phyloP scores from a whole-genome alignment of 2,888 invertebrate genomes.

The Nomada hirtipes region DNA sequence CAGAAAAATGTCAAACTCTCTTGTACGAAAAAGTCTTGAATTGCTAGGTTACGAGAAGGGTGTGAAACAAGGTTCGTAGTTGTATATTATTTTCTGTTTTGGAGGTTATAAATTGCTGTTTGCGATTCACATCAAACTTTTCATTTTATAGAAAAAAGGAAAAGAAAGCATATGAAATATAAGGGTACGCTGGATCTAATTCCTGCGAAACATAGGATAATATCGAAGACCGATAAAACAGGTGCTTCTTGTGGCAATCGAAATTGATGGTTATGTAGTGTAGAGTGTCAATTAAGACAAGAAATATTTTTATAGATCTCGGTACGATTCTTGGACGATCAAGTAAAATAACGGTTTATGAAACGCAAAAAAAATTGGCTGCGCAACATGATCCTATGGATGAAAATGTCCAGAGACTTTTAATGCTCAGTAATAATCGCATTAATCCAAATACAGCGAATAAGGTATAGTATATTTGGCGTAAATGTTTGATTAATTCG shows the following conservation, averaged over 20 bases:
- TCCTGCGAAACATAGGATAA: conserved; percentile 77
- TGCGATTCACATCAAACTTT: conserved; percentile 45
- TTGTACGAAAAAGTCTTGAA: conserved; percentile 86
- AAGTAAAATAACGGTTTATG: conserved; percentile 74
- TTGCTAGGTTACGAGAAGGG: conserved; percentile 84
- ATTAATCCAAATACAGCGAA: conserved; percentile 82
- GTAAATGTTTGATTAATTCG: not conserved
- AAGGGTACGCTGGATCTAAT: conserved; percentile 79
- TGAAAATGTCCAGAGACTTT: conserved; percentile 85
- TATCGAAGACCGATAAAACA: conserved; percentile 75
- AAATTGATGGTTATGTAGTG: not conserved
- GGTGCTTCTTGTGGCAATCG: conserved; percentile 60
- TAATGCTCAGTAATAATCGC: conserved; percentile 84
- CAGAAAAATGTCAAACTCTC: conserved; percentile 85
- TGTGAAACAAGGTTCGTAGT: conserved; percentile 71
- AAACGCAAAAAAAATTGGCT: conserved; percentile 74
- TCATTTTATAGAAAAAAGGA: conserved; percentile 81
- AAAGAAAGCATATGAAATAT: conserved; percentile 80
- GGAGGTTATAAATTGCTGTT: not conserved
- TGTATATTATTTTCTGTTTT: not conserved
- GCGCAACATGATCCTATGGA: conserved; percentile 80
- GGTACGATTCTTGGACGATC: conserved; percentile 61
- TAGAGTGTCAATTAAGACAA: not conserved
- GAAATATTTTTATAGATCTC: conserved; percentile 52
- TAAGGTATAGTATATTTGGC: conserved; percentile 83